Base-by-base conservation (phyloP, 2,113 vertebrate genomes). In the Solea solea region DNA sequence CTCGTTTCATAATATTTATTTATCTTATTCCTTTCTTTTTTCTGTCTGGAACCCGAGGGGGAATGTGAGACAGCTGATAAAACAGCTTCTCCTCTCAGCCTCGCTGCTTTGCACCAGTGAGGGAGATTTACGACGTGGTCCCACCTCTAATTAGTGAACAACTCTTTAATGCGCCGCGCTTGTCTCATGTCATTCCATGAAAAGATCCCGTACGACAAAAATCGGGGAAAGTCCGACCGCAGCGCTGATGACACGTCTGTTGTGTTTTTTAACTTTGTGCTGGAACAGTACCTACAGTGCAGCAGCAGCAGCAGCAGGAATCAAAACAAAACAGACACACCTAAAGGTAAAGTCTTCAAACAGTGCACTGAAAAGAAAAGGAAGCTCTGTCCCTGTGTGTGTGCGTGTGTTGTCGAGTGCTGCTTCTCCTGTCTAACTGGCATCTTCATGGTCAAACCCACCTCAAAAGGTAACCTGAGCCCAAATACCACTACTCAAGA, bases 381-480 rank as follows among this genome's bases (percentile, higher is more conserved):
- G 65, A 15, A n/a, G 39, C 53, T 52, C 39, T 51, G 65, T 77
- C 56, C 25, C 54, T 57, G 16, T 69, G 69, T 25, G 51, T 53
- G 51, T 53, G 66, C 27, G 51, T 61, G 51, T 58, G 9, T 16
- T 75, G 70, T 7, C 78, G 61, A 71, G 71, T 82, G 46, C 42
- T 81, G 62, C 68, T 77, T 81, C 66, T 84, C 72, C 72, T 64
- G 63, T 46, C 57, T 89, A 81, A 88, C 59, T 84, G 88, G 70
- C 83, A 89, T 88, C 83, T 90, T 92, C 88, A 88, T 90, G 92
- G 91, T 93, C 84, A 91, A 88, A 78, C 67, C 86, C 83, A 76
- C 75, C 80, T 88, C 89, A 88, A 93, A 93, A 93, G 89, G 93
- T 89, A 93, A 94, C 89, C 78, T 57, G 86, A 94, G 85, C 78